phyloP scores from a whole-genome alignment of 1,140 invertebrate genomes.

The Aphis gossypii region DNA sequence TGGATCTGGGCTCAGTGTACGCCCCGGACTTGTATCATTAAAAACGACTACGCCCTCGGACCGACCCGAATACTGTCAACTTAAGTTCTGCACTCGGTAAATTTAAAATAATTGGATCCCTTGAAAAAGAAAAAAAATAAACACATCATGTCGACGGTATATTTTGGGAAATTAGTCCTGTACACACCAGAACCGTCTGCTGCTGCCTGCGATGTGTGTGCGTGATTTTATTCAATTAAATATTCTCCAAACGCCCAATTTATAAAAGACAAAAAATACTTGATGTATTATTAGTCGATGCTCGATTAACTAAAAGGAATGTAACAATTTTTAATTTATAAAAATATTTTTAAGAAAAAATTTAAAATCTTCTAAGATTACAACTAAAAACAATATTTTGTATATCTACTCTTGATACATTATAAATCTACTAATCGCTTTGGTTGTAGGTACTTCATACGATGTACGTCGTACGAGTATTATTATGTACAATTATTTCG shows the following conservation, averaged over 20 bases:
- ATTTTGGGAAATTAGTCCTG: constrained; percentile 9
- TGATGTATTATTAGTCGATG: background rate
- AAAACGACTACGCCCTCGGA: constrained; percentile 39
- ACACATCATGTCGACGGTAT: constrained; percentile 23
- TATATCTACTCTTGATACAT: background rate
- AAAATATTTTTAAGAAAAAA: background rate
- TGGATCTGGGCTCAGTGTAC: constrained; percentile 11
- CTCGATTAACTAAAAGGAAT: background rate
- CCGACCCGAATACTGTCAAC: constrained; percentile 34
- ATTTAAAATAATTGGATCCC: constrained; percentile 42
- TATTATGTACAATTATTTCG: constrained; percentile 34
- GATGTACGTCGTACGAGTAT: background rate
- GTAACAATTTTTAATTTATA: background rate
- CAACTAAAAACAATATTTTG: background rate
- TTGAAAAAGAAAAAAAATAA: background rate
- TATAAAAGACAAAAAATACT: background rate
- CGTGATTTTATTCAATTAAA: constrained; percentile 41
- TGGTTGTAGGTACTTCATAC: background rate
- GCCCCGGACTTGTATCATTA: constrained; percentile 37
- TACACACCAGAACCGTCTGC: background rate
- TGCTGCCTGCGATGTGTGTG: background rate
- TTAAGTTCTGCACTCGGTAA: constrained; percentile 21
- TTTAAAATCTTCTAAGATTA: background rate
- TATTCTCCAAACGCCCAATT: background rate
- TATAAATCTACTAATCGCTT: background rate